These are phyloP conservation scores for Torymus tubicola DNA, from an alignment of 2,888 invertebrate species.

Conservation along the genomic window DNA sequence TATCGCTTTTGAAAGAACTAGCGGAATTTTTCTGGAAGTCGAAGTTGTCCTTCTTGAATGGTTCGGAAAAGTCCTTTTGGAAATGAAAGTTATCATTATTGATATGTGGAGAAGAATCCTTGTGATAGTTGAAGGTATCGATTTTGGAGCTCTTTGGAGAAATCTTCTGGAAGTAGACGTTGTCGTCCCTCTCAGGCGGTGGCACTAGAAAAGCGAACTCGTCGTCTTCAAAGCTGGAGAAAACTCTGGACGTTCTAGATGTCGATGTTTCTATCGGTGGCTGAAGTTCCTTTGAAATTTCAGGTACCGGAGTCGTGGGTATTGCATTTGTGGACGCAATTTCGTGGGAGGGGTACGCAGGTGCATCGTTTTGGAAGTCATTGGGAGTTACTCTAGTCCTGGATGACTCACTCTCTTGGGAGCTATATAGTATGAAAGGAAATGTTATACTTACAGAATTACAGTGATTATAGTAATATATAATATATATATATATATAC, in stretches of 20 bases:
- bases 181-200: constrained; percentile 39
- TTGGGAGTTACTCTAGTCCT: constrained; percentile 6
- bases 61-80: neutral
- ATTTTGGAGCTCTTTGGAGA: neutral
- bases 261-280: neutral
- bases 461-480: no score
- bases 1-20: neutral
- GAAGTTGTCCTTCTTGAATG: neutral
- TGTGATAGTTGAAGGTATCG: neutral
- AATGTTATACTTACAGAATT: no score
- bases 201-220: constrained; percentile 48
- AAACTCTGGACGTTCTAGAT: neutral
- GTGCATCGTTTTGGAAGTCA: neutral
- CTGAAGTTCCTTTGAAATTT: constrained; percentile 21
- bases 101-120: neutral
- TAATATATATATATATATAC: no score
- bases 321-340: neutral
- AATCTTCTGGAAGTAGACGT: constrained; percentile 1
- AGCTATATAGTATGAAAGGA: neutral
- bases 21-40: neutral
- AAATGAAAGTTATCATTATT: neutral
- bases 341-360: neutral
- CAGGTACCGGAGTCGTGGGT: neutral
- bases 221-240: neutral
- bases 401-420: constrained; percentile 12